phyloP scores from a whole-genome alignment of 2,797 vertebrate genomes.

The Aulostomus chinensis region DNA sequence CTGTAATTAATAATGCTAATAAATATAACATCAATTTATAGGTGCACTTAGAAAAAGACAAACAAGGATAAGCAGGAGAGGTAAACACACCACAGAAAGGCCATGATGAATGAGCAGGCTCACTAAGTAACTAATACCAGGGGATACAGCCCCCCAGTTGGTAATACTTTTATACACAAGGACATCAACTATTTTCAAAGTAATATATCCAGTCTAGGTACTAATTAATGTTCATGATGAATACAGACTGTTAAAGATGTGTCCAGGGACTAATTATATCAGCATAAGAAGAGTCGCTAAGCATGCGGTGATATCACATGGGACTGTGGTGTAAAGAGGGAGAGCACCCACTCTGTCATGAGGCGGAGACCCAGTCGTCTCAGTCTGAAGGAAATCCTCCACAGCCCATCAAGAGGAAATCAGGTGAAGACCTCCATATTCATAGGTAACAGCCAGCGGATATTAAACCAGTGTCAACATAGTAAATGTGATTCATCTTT shows the following conservation, averaged over 20 bases:
- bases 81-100: conserved; percentile 46
- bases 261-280: conserved; percentile 85
- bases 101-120: conserved; percentile 65
- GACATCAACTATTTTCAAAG: conserved; percentile 68
- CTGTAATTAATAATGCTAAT: conserved; percentile 71
- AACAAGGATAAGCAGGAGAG: conserved; percentile 64
- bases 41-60: conserved; percentile 66
- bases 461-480: conserved; percentile 51
- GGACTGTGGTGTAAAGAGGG: conserved; percentile 55
- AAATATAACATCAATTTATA: conserved; percentile 67
- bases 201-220: conserved; percentile 74
- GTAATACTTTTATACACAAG: conserved; percentile 79
- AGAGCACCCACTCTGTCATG: conserved; percentile 70
- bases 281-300: conserved; percentile 66
- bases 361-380: conserved; percentile 37
- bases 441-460: conserved; percentile 55
- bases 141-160: conserved; percentile 65
- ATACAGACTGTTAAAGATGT: conserved; percentile 73
- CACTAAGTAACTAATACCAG: conserved; percentile 66
- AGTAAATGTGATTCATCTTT: conserved; percentile 53
- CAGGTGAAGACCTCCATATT: conserved; percentile 57
- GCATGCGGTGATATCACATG: conserved; percentile 65
- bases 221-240: conserved; percentile 84
- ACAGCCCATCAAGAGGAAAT: conserved; percentile 56
- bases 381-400: conserved; percentile 47